These are phyloP conservation scores for Enteromius argenteus DNA, from an alignment of 2,797 vertebrate genomes.

Conservation along the genomic window DNA sequence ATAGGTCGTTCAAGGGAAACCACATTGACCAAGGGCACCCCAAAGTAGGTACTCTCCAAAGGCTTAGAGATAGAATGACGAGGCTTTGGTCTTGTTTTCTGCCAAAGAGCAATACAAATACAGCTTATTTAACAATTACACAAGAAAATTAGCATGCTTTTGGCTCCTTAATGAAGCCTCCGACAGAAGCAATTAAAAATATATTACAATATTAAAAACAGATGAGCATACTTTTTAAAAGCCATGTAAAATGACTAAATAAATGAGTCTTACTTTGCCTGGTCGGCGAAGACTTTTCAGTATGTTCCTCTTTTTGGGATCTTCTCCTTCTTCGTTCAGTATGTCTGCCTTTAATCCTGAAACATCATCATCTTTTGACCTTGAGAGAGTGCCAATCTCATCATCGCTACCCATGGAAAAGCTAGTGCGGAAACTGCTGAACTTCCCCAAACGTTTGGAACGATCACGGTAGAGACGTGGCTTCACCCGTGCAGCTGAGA, in stretches of 20 bases:
- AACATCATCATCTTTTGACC: slow-evolving; percentile 91
- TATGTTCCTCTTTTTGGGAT: slow-evolving; percentile 93
- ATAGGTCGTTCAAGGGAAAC: slow-evolving; percentile 91
- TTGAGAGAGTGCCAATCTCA: slow-evolving; percentile 87
- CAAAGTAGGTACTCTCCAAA: slow-evolving; percentile 93
- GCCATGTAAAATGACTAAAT: background rate
- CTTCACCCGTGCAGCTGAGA: slow-evolving; percentile 86
- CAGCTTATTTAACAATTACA: background rate
- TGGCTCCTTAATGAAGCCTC: background rate
- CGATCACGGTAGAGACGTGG: slow-evolving; percentile 91
- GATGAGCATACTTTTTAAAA: background rate
- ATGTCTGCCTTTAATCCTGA: slow-evolving; percentile 87
- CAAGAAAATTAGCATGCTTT: background rate
- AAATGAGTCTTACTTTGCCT: slow-evolving; percentile 85
- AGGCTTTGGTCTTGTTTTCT: slow-evolving; percentile 93
- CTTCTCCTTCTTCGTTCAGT: slow-evolving; percentile 87
- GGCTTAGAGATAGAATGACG: slow-evolving; percentile 91
- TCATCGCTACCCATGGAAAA: slow-evolving; percentile 93
- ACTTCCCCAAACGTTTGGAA: slow-evolving; percentile 89
- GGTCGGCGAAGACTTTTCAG: slow-evolving; percentile 91
- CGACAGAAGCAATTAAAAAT: background rate
- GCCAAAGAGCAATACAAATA: slow-evolving; percentile 46
- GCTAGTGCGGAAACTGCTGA: slow-evolving; percentile 91
- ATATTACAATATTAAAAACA: background rate
- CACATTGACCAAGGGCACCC: slow-evolving; percentile 86